Percentiles rank a stretch among this genome's conserved stretches.
Conservation (phyloP, 2,888 invertebrate genomes). For the Lasioglossum leucozonium region DNA sequence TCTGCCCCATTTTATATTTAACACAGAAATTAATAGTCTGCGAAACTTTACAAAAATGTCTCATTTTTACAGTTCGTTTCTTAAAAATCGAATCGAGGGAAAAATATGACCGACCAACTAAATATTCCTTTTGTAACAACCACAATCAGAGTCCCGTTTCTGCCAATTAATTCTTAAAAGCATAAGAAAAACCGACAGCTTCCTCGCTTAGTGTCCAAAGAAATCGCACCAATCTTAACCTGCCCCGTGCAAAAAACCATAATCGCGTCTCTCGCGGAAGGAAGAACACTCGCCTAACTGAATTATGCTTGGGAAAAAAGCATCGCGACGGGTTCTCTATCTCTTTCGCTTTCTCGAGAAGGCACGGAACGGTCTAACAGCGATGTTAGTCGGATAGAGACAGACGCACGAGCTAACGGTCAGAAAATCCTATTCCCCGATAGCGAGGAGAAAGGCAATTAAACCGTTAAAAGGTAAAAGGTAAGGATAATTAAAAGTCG, state of each 20-base stretch:
- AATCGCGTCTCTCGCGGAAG: not conserved
- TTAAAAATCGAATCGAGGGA: too few species aligned
- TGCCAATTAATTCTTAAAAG: not conserved
- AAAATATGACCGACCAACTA: not conserved
- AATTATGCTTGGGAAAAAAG: conserved; percentile 6
- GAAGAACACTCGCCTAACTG: not conserved
- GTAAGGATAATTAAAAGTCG: conserved; percentile 61
- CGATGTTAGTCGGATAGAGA: not conserved
- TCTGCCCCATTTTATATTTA: not conserved
- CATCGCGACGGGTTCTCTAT: conserved; percentile 8
- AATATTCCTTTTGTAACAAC: not conserved
- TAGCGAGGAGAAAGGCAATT: conserved; percentile 69
- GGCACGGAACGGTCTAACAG: not conserved
- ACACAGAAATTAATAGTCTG: not conserved
- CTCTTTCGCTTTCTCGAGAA: too few species aligned
- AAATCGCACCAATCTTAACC: not conserved
- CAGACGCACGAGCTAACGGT: conserved; percentile 38
- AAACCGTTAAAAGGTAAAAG: conserved; percentile 65
- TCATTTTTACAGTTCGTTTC: too few species aligned
- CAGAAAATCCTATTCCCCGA: conserved; percentile 45
- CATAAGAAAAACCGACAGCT: not conserved
- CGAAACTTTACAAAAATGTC: too few species aligned
- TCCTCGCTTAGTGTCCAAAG: not conserved
- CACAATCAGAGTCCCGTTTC: not conserved
- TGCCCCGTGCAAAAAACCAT: not conserved